A percentile compares a stretch with the other conserved stretches of the same genome.
Evolutionary conservation across 1,140 invertebrate species (phyloP).

Genomic region (Rhynchophorus ferrugineus): DNA sequence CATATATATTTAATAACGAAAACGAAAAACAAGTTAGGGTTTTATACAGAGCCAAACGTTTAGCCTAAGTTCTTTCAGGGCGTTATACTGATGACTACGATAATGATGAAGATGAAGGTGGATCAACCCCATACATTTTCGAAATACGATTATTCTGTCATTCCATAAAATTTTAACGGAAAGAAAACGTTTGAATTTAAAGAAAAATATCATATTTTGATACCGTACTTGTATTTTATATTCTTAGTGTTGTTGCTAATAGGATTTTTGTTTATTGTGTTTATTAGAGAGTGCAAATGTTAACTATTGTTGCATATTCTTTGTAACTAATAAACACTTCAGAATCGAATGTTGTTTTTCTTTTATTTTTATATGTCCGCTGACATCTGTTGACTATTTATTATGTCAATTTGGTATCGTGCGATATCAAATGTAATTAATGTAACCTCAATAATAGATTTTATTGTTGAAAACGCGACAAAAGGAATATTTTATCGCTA

Average conservation of each 20-base stretch:
- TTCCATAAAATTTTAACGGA: conserved; percentile 30
- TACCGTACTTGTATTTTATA: conserved; percentile 30
- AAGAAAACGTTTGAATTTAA: conserved; percentile 20
- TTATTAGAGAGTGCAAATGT: conserved; percentile 34
- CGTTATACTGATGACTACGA: not conserved
- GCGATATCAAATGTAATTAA: no score
- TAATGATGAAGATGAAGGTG: no score
- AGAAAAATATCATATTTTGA: conserved; percentile 26
- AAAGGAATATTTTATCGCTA: no score
- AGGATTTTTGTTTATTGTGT: conserved; percentile 21
- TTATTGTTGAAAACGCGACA: no score
- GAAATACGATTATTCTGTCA: conserved; percentile 16
- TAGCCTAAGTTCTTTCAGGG: not conserved
- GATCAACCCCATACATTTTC: not conserved
- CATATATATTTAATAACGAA: conserved; percentile 11
- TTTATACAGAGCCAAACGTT: no score
- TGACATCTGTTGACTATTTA: no score
- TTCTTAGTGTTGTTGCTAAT: conserved; percentile 16
- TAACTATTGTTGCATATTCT: conserved; percentile 37
- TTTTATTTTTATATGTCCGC: not conserved
- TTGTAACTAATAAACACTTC: conserved; percentile 39
- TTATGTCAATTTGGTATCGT: no score
- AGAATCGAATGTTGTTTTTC: conserved; percentile 22
- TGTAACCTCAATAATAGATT: no score
- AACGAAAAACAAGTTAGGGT: not conserved